phyloP scores from a whole-genome alignment of 2,797 vertebrate genomes.

The Spea hammondii region DNA sequence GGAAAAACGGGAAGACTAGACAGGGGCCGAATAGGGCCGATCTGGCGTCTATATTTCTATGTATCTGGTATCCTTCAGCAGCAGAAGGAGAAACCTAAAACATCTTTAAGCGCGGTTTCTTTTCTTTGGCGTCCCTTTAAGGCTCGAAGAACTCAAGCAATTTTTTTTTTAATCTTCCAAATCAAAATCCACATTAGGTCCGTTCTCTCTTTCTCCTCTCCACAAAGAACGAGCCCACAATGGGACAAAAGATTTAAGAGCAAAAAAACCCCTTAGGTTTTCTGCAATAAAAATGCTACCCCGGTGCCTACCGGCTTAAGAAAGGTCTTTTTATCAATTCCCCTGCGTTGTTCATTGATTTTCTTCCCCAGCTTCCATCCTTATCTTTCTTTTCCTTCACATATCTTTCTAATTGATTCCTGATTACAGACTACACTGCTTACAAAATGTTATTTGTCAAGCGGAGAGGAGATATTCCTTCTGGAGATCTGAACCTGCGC shows the following conservation, averaged over 20 bases:
- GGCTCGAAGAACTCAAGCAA: not conserved
- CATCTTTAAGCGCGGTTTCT: too few relatives aligned
- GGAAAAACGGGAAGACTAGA: too few relatives aligned
- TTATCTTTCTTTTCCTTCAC: constrained; percentile 58
- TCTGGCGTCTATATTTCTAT: too few relatives aligned
- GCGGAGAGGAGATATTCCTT: constrained; percentile 47
- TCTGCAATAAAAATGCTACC: not conserved
- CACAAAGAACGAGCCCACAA: constrained; percentile 30
- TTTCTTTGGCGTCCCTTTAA: not conserved
- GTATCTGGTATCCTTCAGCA: too few relatives aligned
- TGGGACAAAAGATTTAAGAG: not conserved
- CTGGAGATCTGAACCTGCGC: accelerated
- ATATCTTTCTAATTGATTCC: constrained; percentile 61
- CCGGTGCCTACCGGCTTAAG: constrained; percentile 34
- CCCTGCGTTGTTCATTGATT: constrained; percentile 59
- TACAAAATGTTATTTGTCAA: constrained; percentile 59
- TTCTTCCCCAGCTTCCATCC: constrained; percentile 52
- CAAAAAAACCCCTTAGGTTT: constrained; percentile 10
- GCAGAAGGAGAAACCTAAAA: too few relatives aligned
- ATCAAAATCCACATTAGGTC: not conserved
- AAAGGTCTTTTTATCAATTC: constrained; percentile 54
- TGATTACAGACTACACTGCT: constrained; percentile 59
- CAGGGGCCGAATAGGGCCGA: too few relatives aligned
- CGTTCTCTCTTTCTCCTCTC: constrained; percentile 1
- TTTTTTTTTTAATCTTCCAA: not conserved